Conservation (phyloP, 2,113 vertebrate species). For the Phylloscopus whistleri region DNA sequence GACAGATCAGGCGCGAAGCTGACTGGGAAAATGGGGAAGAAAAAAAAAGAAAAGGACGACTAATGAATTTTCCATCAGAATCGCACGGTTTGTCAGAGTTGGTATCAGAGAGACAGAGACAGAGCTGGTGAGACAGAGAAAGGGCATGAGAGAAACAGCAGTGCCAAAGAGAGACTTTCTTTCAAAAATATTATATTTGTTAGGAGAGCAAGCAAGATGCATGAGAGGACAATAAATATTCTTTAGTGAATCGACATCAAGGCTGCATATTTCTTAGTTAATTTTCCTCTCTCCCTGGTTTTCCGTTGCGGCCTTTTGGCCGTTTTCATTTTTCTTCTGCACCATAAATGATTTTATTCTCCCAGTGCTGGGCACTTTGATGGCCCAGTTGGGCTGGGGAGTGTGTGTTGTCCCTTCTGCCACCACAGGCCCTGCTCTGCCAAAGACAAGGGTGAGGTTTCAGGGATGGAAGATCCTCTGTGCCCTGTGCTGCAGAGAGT, state of each 20-base stretch:
- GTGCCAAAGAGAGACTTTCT: background rate
- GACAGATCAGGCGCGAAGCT: conserved; percentile 87
- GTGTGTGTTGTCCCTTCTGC: background rate
- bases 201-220: conserved; percentile 55
- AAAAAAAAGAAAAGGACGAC: conserved; percentile 57
- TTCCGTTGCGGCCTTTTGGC: background rate
- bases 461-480: background rate
- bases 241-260: background rate
- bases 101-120: conserved; percentile 68
- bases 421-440: background rate
- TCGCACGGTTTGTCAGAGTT: conserved; percentile 68
- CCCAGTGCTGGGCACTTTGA: background rate
- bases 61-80: conserved; percentile 83
- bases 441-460: background rate
- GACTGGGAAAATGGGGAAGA: conserved; percentile 76
- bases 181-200: conserved; percentile 59
- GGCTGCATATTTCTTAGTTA: conserved; percentile 7
- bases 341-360: background rate
- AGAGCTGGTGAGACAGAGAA: conserved; percentile 71
- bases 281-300: conserved; percentile 18
- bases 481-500: background rate
- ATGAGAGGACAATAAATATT: conserved; percentile 51
- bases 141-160: conserved; percentile 49
- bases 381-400: fast-evolving
- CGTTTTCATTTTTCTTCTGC: background rate